Evolutionary conservation across 2,113 vertebrate species (phyloP).

Genomic region (Myrmophylax atrothorax): DNA sequence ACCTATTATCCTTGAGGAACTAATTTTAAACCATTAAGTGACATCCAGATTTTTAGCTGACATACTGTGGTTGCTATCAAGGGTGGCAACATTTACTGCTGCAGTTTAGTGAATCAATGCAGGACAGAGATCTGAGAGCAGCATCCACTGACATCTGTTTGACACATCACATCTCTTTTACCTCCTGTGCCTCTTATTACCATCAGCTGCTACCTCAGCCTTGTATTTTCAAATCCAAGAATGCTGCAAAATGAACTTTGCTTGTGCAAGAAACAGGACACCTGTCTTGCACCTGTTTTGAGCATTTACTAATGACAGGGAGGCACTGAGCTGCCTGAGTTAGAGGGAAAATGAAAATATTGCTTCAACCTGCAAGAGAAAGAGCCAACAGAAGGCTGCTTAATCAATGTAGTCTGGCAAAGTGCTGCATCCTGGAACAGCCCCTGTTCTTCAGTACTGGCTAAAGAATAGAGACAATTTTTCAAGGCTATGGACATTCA

Average conservation of each 20-base stretch:
- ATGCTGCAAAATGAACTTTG: neutral
- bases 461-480: slow-evolving; percentile 26
- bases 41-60: neutral
- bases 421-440: slow-evolving; percentile 6
- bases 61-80: neutral
- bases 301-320: neutral
- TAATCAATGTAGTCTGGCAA: neutral
- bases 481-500: slow-evolving; percentile 13
- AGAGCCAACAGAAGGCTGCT: neutral
- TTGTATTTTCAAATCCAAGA: slow-evolving; percentile 1
- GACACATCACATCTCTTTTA: neutral
- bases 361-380: neutral
- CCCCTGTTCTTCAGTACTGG: neutral
- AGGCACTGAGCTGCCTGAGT: neutral
- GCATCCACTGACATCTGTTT: neutral
- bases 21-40: neutral
- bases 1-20: neutral
- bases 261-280: neutral
- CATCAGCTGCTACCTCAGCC: neutral
- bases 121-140: neutral
- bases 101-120: neutral
- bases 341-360: neutral
- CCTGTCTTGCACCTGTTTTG: neutral
- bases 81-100: neutral
- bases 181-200: neutral